These are phyloP conservation scores for Elgaria multicarinata DNA, from an alignment of 2,113 vertebrate species.

Conservation along the genomic window DNA sequence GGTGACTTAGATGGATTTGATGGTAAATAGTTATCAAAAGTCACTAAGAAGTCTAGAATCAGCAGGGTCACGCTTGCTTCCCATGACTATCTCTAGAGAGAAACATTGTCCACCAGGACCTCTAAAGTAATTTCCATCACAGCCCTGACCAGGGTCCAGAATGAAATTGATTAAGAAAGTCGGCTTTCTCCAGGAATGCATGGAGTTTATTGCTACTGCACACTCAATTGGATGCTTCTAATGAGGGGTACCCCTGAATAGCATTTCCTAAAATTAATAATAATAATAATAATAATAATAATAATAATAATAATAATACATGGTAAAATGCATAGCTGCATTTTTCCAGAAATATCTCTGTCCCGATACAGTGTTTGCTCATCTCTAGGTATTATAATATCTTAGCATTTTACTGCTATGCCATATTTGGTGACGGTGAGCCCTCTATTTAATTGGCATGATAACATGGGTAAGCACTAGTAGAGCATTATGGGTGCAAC, in stretches of 20 bases:
- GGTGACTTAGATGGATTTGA: background rate
- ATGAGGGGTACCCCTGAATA: background rate
- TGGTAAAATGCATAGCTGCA: too few species aligned
- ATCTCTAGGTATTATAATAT: background rate
- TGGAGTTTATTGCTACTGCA: background rate
- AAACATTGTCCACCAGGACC: background rate
- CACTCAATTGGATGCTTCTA: background rate
- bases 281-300: too few species aligned
- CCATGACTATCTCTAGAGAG: background rate
- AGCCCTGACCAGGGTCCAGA: background rate
- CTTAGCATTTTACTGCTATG: background rate
- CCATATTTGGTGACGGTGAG: background rate
- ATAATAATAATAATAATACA: too few species aligned
- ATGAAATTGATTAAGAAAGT: background rate
- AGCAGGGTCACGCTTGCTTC: background rate
- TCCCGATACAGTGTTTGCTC: background rate
- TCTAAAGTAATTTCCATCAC: background rate
- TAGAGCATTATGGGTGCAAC: background rate
- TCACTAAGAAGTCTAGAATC: background rate
- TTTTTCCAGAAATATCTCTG: background rate
- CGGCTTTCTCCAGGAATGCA: background rate
- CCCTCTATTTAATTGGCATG: background rate
- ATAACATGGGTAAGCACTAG: background rate
- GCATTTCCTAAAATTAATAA: background rate
- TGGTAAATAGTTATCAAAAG: background rate